Evolutionary conservation across 2,113 vertebrate genomes (phyloP), one percentile per base, ranked within the genome.

Genomic region (Phyllopteryx taeniolatus): DNA sequence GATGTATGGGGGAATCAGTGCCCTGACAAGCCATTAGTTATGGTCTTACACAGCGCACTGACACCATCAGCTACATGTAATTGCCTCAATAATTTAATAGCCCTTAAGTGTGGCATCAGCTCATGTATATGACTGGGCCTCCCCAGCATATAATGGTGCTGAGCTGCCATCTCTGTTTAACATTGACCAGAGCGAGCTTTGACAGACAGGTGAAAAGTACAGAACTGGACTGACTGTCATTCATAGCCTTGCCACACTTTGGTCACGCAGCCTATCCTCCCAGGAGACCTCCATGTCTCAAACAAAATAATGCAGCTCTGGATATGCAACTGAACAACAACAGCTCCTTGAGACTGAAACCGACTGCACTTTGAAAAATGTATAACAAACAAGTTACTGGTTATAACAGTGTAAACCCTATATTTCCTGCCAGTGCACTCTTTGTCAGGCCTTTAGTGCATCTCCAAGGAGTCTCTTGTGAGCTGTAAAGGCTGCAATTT

Each of bases 131-230:
- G 65, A 27, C 46, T 17, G 6, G 44, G 10, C 4, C 49, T 60
- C 54, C 65, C 72, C 22, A 5, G 19, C 15, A n/a, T n/a, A 11
- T 46, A 68, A 14, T 27, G 72, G 54, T 43, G 35, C 73, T 75
- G 73, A 79, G 75, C 80, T 87, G 83, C 82, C 86, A 79, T 74
- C 65, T 68, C 44, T 71, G 39, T 69, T 88, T 73, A 84, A 79
- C 53, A 1, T 44, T 66, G 69, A 77, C 72, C 75, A 67, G 31
- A 69, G 60, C 47, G 62, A 54, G 49, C 69, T 68, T 72, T 86
- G 85, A 78, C 78, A 70, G 81, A 71, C 78, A 79, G 77, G 76
- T 81, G 77, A 47, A 68, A 42, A 67, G 72, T 71, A 51, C 70
- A 77, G 75, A 72, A 46, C 54, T 73, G 73, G 76, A 77, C 27